phyloP scores from a whole-genome alignment of 2,797 vertebrate genomes.

The Remorina albescens region DNA sequence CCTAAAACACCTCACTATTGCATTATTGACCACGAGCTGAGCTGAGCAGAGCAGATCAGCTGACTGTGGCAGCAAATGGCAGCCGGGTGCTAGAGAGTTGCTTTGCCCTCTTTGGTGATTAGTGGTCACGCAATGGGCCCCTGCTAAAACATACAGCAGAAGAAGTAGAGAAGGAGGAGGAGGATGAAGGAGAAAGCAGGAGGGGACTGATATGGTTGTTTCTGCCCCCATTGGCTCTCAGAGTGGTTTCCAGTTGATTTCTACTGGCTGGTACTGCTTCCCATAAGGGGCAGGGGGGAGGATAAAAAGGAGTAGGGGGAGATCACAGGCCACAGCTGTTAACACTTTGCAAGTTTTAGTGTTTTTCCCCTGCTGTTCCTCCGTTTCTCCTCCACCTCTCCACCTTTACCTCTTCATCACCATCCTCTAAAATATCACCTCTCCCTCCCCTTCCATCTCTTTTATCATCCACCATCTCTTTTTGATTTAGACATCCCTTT shows the following conservation, averaged over 20 bases:
- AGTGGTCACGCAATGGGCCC: constrained; percentile 61
- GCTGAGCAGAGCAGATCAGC: constrained; percentile 50
- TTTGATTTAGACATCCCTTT: neutral
- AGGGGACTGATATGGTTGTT: neutral
- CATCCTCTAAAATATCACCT: too few species aligned
- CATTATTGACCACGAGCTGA: constrained; percentile 41
- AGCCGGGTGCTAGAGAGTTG: constrained; percentile 1
- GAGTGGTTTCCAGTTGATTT: neutral
- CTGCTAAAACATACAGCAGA: neutral
- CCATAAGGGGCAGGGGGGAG: constrained; percentile 7
- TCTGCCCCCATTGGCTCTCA: constrained; percentile 38
- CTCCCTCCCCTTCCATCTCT: neutral
- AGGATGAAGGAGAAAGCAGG: neutral
- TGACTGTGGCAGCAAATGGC: constrained; percentile 13
- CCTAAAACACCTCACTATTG: constrained; percentile 10
- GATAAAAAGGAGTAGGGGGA: neutral
- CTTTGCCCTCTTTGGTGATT: constrained; percentile 48
- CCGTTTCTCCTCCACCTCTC: neutral
- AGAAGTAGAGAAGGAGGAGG: neutral
- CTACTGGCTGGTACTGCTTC: constrained; percentile 41
- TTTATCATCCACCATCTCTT: neutral
- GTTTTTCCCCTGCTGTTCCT: constrained; percentile 18
- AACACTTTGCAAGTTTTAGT: constrained; percentile 26
- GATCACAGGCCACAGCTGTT: constrained; percentile 15
- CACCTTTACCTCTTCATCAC: neutral